These are phyloP conservation scores for Craseonycteris thonglongyai DNA, from an alignment of 2,113 vertebrate genomes.

Conservation along the genomic window DNA sequence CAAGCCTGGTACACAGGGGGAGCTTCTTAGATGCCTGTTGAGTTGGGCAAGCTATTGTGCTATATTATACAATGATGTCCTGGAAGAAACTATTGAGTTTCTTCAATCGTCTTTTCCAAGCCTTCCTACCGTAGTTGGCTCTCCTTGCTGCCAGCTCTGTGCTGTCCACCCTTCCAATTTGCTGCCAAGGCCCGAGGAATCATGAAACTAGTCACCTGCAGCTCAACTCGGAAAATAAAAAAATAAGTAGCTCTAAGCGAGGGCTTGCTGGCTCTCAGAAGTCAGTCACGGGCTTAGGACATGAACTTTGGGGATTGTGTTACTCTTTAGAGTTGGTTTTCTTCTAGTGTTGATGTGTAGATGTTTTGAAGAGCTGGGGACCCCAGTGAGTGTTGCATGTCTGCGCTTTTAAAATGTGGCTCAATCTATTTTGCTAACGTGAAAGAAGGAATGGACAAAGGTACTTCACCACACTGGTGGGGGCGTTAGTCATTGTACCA, in stretches of 20 bases:
- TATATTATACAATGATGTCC: neutral
- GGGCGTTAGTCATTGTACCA: neutral
- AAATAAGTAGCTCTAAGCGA: neutral
- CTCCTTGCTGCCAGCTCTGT: neutral
- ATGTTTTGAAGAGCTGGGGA: neutral
- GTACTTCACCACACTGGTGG: neutral
- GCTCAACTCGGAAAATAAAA: neutral
- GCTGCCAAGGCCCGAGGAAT: neutral
- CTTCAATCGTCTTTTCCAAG: neutral
- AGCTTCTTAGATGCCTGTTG: neutral
- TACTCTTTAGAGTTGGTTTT: neutral
- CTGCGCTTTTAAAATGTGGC: neutral
- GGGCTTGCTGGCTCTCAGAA: neutral
- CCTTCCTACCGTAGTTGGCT: neutral
- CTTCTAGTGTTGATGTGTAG: neutral
- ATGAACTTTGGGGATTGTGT: neutral
- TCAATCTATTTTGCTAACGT: neutral
- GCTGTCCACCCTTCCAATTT: neutral
- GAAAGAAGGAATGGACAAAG: neutral
- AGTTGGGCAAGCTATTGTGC: neutral
- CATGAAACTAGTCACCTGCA: neutral
- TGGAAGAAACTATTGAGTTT: neutral
- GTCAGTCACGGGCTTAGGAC: fast-evolving
- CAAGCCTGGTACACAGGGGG: neutral
- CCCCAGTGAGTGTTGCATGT: neutral